A percentile compares a stretch with the other conserved stretches of the same genome.
Conservation (phyloP, 2,797 vertebrate species). For the Crax fasciolata region DNA sequence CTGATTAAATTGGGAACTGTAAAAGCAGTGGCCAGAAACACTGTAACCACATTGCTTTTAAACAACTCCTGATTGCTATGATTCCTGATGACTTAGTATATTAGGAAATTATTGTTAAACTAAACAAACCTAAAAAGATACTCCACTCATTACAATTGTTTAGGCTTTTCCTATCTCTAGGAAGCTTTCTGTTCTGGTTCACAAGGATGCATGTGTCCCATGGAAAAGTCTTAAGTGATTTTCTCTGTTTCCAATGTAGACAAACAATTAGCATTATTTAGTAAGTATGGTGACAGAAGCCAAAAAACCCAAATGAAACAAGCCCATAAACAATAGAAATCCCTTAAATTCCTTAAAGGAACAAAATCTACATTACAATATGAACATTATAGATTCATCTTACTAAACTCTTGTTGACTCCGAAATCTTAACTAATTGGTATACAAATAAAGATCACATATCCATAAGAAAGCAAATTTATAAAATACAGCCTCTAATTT, state of each 20-base stretch:
- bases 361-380: fast-evolving
- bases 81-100: neutral
- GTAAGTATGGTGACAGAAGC: neutral
- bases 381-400: fast-evolving
- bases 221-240: neutral
- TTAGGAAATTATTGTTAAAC: slow-evolving; percentile 21
- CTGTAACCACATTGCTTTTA: slow-evolving; percentile 2
- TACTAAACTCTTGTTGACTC: neutral
- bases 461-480: neutral
- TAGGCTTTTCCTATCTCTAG: neutral
- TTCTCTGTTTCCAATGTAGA: neutral
- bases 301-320: neutral
- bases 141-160: neutral
- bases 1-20: slow-evolving; percentile 51
- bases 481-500: neutral
- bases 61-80: neutral
- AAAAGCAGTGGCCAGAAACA: slow-evolving; percentile 42
- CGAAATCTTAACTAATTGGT: neutral
- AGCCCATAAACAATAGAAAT: neutral
- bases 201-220: fast-evolving
- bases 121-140: neutral
- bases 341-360: neutral
- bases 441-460: neutral
- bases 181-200: neutral
- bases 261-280: neutral